Evolutionary conservation across 2,113 vertebrate genomes (phyloP).

Genomic region (Apistogramma diplotaenia): DNA sequence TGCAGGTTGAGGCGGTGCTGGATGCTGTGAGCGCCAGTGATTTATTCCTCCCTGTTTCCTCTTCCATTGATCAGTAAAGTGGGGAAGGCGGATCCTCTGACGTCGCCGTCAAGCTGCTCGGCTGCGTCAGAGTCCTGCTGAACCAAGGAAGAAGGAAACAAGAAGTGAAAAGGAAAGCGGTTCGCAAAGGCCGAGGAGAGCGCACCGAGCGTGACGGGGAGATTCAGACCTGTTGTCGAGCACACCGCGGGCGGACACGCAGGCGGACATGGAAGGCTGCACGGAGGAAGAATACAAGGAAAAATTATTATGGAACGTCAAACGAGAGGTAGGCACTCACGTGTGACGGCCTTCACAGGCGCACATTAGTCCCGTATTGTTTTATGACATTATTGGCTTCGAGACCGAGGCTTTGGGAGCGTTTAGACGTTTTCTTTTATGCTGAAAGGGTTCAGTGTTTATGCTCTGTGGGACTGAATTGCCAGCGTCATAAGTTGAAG

Average conservation of each 20-base stretch:
- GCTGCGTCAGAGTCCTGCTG: constrained; percentile 74
- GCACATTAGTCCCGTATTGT: background rate
- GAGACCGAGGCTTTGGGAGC: background rate
- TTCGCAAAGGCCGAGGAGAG: background rate
- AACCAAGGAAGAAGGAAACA: constrained; percentile 43
- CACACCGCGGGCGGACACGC: constrained; percentile 24
- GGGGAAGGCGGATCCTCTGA: constrained; percentile 52
- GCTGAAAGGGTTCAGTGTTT: background rate
- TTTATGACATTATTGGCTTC: background rate
- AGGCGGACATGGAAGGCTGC: constrained; percentile 80
- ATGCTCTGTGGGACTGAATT: background rate
- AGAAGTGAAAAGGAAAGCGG: constrained; percentile 25
- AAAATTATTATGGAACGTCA: constrained; percentile 91
- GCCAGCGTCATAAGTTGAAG: background rate
- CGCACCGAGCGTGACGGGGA: background rate
- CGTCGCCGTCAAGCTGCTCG: constrained; percentile 63
- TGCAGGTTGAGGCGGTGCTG: constrained; percentile 26
- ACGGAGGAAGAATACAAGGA: constrained; percentile 86
- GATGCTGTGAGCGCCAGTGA: constrained; percentile 6
- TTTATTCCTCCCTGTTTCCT: background rate
- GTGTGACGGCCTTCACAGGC: background rate
- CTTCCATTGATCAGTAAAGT: constrained; percentile 67
- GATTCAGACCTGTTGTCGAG: constrained; percentile 6
- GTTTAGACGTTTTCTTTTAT: too few species aligned
- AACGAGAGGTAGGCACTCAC: constrained; percentile 83